Base-by-base conservation (phyloP, 2,113 vertebrate genomes). In the Struthidea cinerea region DNA sequence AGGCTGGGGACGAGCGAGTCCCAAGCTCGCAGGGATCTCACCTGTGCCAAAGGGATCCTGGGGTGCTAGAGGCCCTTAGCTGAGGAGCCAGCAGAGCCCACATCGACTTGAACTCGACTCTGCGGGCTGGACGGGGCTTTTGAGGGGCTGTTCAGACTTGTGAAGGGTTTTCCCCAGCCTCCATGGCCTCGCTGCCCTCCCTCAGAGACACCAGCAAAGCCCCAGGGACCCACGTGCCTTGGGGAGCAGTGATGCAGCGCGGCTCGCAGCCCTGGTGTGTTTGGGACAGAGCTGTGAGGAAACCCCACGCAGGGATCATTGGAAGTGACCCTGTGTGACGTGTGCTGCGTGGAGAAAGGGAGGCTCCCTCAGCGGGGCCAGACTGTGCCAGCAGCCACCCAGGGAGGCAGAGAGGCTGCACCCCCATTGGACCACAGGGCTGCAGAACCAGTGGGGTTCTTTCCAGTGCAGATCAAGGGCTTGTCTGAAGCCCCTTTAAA, bases 21-120 rank as follows among this genome's bases (percentile, higher is more conserved):
- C 1, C 5, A 27, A 55, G 30, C 65, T 35, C 12, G 4, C 39
- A 50, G 68, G 27, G 53, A 49, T 49, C 53, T 27, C 77, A 20
- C 4, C 3, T 27, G 32, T 8, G 3, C 77, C 4, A 0, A 0
- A 0, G 3, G 42, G 37, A 39, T 16, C 27, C 64, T 20, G 22
- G 16, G 37, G 4, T 42, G 20, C 39, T 14, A 11, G 18, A 27
- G 5, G 1, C 7, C 6, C 69, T 39, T 18, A 23, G 53, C 35
- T 47, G 41, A 41, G 30, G 41, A 88, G 41, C 33, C 24, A 26
- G 46, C 37, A 85, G 56, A 85, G 42, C 28, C 55, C 30, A 7
- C 28, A 3, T 3, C 0, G 0, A 7, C 37, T 33, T 10, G 24
- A 68, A 28, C 33, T n/a, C 5, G 3, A 7, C 49, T 50, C 67